phyloP scores from a whole-genome alignment of 2,113 vertebrate genomes.

The Paramormyrops kingsleyae region DNA sequence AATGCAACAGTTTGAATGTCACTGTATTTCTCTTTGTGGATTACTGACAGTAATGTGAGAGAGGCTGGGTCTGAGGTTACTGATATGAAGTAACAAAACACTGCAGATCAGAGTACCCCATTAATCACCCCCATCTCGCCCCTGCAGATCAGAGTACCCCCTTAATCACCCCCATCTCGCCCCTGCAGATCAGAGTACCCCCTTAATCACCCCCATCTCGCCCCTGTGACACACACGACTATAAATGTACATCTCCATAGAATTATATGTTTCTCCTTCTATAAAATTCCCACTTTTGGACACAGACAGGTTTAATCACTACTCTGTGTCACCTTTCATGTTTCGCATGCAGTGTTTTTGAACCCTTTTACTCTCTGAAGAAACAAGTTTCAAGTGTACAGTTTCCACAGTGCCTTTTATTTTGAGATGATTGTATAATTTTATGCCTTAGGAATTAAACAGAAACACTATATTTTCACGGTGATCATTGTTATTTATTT shows the following conservation, averaged over 20 bases:
- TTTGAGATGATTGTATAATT: conserved; percentile 29
- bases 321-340: background rate
- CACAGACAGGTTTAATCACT: background rate
- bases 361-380: background rate
- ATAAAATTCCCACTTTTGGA: background rate
- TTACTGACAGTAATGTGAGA: background rate
- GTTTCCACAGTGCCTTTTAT: conserved; percentile 2
- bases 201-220: background rate
- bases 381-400: background rate
- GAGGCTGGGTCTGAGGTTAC: background rate
- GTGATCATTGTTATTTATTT: background rate
- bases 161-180: no score
- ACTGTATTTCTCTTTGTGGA: background rate
- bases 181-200: no score
- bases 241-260: background rate
- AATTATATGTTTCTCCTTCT: background rate
- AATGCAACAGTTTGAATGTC: background rate
- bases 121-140: background rate
- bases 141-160: no score
- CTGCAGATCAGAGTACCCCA: background rate
- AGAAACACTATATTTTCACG: background rate
- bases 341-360: background rate
- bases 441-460: conserved; percentile 34
- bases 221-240: background rate
- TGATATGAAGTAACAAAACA: background rate